Evolutionary conservation across 23 tunicate genomes (phyloP), one percentile per base, ranked within the genome.

Genomic region (Trididemnum clinides): DNA sequence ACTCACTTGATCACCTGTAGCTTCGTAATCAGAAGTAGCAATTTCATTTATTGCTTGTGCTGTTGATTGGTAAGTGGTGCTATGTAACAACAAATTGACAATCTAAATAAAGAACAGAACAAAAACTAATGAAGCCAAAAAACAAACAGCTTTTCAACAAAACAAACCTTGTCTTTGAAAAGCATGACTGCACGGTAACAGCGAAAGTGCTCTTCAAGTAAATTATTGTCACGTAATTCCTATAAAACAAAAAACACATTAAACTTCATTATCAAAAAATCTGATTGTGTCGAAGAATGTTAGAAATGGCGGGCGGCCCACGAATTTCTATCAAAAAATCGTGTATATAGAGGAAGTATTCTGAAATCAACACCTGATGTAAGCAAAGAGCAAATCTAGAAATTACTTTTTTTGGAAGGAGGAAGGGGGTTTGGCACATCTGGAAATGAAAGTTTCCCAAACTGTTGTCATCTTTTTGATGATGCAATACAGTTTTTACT

Each of bases 131-230:
- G 21, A 4, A 18, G 18, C 39, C 18, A 39, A 7, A 4, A 4
- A 37, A 15, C 66, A 29, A 44, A 44, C 10, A 44, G 54, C 15
- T 7, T 7, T 44, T 44, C 15, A n/a, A n/a, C n/a, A n/a, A n/a
- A 4, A 83, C 77, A 80, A 34, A 87, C 91, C 80, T 37, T 50
- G 72, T 87, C 91, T 87, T 87, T 87, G 37, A 87, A 87, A 35
- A 69, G 33, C 35, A 87, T 83, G 23, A 87, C 91, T 18, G 81
- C 77, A 0, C 91, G 28, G 49, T 87, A 87, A 7, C 78, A 80
- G 26, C 81, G 78, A 34, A 87, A 57, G 51, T 80, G 82, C 27
- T 87, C 91, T 34, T 87, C 91, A 0, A 87, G 64, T 15, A 87
- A 33, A 5, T 64, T 75, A 29, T 64, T 80, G 64, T 87, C 86